Evolutionary conservation across 2,113 vertebrate species (phyloP).

Genomic region (Leptobrachium leishanense): DNA sequence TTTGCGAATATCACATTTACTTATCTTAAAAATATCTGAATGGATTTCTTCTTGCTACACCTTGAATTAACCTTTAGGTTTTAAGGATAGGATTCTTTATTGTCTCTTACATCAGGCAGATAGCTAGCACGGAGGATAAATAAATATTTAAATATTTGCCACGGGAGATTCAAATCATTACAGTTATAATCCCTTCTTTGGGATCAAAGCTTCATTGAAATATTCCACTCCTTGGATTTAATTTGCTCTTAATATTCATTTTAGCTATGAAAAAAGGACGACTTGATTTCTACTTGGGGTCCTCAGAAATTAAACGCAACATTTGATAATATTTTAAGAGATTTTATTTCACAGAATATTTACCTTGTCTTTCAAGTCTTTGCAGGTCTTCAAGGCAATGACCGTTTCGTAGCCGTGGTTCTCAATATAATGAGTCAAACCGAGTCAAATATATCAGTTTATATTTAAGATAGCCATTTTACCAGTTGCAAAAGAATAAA

Average conservation of each 20-base stretch:
- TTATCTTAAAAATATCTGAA: conserved; percentile 37
- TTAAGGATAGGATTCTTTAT: background rate
- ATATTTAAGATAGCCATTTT: too few species aligned
- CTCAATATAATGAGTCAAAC: too few species aligned
- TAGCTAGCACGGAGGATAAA: background rate
- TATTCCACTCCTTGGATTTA: conserved; percentile 7
- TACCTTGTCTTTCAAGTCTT: too few species aligned
- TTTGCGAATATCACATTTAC: conserved; percentile 46
- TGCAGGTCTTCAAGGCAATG: too few species aligned
- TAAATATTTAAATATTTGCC: background rate
- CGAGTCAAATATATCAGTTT: too few species aligned
- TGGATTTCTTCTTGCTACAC: conserved; percentile 8
- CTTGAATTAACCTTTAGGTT: background rate
- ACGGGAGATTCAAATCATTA: background rate
- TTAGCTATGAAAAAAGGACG: background rate
- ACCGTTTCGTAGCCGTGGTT: too few species aligned
- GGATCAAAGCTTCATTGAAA: conserved; percentile 15
- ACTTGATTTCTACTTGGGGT: background rate
- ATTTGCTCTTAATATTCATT: conserved; percentile 16
- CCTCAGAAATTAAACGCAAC: background rate
- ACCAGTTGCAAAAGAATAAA: too few species aligned
- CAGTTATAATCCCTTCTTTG: conserved; percentile 9
- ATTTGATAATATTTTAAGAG: background rate
- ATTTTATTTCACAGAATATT: too few species aligned
- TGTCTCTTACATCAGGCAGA: background rate